Conservation (phyloP, 2,888 invertebrate species). For the Altica lythri region DNA sequence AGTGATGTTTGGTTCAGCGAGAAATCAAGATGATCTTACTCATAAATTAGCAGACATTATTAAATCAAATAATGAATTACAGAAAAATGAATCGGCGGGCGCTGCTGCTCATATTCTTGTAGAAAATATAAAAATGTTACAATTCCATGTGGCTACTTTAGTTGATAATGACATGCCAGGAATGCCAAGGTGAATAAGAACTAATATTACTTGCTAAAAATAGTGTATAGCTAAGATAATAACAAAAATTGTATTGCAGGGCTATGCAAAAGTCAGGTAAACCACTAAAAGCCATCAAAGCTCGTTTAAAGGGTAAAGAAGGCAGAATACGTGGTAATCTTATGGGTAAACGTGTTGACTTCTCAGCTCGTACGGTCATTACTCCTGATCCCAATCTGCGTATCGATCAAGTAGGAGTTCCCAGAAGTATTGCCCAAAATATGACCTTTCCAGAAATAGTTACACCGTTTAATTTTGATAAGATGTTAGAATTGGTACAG, state of each 20-base stretch:
- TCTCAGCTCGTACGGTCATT: slow-evolving; percentile 98
- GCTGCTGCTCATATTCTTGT: slow-evolving; percentile 96
- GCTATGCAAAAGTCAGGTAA: slow-evolving; percentile 99
- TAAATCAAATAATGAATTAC: slow-evolving; percentile 95
- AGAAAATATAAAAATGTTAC: slow-evolving; percentile 97
- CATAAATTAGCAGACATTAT: slow-evolving; percentile 99
- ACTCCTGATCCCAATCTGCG: slow-evolving; percentile 94
- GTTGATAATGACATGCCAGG: slow-evolving; percentile 99
- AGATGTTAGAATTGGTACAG: slow-evolving; percentile 92
- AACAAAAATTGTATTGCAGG: too few relatives aligned
- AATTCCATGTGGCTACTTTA: slow-evolving; percentile 97
- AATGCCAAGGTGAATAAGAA: slow-evolving; percentile 78
- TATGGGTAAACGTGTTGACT: slow-evolving; percentile 99
- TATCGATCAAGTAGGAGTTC: slow-evolving; percentile 97
- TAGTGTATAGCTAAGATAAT: too few relatives aligned
- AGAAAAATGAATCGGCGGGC: slow-evolving; percentile 93
- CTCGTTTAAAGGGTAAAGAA: slow-evolving; percentile 96
- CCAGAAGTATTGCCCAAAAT: slow-evolving; percentile 97
- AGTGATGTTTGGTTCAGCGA: slow-evolving; percentile 98
- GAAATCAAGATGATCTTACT: slow-evolving; percentile 98
- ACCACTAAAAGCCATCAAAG: slow-evolving; percentile 96
- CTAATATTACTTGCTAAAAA: too few relatives aligned
- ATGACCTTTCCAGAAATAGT: slow-evolving; percentile 99
- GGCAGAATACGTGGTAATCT: slow-evolving; percentile 98
- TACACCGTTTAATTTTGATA: slow-evolving; percentile 98